Conservation (phyloP, 2,113 vertebrate species). For the Lonchura striata region DNA sequence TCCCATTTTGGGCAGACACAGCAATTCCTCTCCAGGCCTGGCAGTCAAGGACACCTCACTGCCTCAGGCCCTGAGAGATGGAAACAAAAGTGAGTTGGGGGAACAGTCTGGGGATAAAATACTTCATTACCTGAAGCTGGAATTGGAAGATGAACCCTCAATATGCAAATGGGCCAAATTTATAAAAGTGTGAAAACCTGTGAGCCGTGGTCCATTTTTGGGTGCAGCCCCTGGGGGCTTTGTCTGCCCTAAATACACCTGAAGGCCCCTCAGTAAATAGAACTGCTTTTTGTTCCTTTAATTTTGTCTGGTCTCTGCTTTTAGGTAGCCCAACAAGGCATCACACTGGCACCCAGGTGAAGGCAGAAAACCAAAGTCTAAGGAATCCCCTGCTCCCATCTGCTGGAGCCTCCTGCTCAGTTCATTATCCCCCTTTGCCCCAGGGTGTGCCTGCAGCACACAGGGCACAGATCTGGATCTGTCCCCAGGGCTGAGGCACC, state of each 20-base stretch:
- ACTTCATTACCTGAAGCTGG: too few relatives aligned
- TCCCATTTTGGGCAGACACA: too few relatives aligned
- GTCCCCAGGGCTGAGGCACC: neutral
- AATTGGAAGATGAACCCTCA: neutral
- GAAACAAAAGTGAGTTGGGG: too few relatives aligned
- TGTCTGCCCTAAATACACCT: fast-evolving
- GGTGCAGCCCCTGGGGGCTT: neutral
- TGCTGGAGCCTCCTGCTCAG: neutral
- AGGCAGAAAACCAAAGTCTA: neutral
- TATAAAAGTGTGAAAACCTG: fast-evolving
- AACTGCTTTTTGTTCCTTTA: neutral
- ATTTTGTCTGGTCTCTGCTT: neutral
- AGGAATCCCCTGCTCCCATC: neutral
- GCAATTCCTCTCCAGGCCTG: too few relatives aligned
- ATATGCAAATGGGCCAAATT: neutral
- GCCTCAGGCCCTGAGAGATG: too few relatives aligned
- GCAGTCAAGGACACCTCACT: too few relatives aligned
- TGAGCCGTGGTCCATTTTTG: fast-evolving
- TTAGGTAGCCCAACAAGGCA: fast-evolving
- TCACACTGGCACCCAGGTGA: neutral
- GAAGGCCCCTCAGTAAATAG: neutral
- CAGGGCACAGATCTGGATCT: neutral
- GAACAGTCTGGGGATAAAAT: too few relatives aligned
- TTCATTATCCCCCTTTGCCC: neutral
- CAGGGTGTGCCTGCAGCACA: neutral